Percentiles rank a stretch among this genome's conserved stretches.
Conservation (phyloP, 2,113 vertebrate genomes). For the Callospermophilus lateralis region DNA sequence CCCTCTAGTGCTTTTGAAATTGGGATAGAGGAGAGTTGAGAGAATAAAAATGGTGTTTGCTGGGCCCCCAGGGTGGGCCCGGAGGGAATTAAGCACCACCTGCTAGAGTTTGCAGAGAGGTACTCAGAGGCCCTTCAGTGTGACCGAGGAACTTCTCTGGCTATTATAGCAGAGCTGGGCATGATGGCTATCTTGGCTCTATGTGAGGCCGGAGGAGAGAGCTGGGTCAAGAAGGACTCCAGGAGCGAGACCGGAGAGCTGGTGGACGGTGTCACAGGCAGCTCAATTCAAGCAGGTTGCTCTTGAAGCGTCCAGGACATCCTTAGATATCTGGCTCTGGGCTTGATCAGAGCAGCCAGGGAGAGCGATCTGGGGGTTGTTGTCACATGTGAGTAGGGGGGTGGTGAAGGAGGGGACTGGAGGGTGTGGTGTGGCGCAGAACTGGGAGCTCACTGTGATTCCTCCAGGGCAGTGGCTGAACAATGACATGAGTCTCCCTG, state of each 20-base stretch:
- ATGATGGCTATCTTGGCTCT: background rate
- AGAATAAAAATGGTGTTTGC: background rate
- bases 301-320: background rate
- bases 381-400: background rate
- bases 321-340: background rate
- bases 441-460: fast-evolving
- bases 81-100: fast-evolving
- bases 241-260: background rate
- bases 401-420: background rate
- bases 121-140: fast-evolving
- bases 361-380: background rate
- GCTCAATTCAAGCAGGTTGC: background rate
- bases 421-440: background rate
- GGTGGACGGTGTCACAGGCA: background rate
- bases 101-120: background rate
- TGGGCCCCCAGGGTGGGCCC: background rate
- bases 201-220: background rate
- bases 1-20: background rate
- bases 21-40: background rate
- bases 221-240: background rate
- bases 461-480: background rate
- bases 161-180: background rate
- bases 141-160: background rate
- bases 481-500: fast-evolving
- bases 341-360: background rate